A percentile compares a stretch with the other conserved stretches of the same genome.
Evolutionary conservation across 2,113 vertebrate species (phyloP).

Genomic region (Triplophysa rosa): DNA sequence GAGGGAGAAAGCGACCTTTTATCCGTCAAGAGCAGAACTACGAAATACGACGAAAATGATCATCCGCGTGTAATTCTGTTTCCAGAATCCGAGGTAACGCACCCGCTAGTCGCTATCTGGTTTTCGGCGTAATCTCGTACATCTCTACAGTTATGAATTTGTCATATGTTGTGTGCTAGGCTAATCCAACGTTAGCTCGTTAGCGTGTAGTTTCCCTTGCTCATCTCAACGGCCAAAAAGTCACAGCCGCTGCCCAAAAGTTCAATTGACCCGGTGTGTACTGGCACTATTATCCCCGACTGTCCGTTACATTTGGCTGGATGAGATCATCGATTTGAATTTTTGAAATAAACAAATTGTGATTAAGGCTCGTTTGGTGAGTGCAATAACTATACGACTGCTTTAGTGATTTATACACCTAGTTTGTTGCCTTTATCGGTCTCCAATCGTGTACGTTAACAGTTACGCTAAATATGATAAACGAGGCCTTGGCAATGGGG

Average conservation of each 20-base stretch:
- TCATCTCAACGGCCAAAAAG: slow-evolving; percentile 15
- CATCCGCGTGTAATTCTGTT: slow-evolving; percentile 63
- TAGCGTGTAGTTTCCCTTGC: slow-evolving; percentile 23
- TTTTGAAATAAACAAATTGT: neutral
- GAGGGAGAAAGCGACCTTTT: slow-evolving; percentile 66
- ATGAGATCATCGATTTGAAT: neutral
- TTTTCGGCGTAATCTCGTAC: neutral
- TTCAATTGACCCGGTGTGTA: neutral
- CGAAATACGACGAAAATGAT: slow-evolving; percentile 67
- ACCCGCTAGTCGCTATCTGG: neutral
- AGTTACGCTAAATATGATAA: neutral
- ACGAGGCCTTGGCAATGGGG: neutral
- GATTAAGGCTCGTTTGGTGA: neutral
- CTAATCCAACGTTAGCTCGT: slow-evolving; percentile 38
- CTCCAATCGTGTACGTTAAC: neutral
- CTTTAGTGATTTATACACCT: slow-evolving; percentile 14
- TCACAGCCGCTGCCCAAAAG: neutral
- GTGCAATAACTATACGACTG: neutral
- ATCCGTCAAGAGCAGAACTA: slow-evolving; percentile 69
- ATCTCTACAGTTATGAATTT: neutral
- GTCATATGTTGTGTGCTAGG: slow-evolving; percentile 25
- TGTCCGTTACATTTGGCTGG: neutral
- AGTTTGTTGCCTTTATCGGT: slow-evolving; percentile 10
- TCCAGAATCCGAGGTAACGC: slow-evolving; percentile 66
- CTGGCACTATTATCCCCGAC: neutral